These are phyloP conservation scores for Octopus bimaculoides DNA, from an alignment of 1,140 invertebrate species.

Conservation along the genomic window DNA sequence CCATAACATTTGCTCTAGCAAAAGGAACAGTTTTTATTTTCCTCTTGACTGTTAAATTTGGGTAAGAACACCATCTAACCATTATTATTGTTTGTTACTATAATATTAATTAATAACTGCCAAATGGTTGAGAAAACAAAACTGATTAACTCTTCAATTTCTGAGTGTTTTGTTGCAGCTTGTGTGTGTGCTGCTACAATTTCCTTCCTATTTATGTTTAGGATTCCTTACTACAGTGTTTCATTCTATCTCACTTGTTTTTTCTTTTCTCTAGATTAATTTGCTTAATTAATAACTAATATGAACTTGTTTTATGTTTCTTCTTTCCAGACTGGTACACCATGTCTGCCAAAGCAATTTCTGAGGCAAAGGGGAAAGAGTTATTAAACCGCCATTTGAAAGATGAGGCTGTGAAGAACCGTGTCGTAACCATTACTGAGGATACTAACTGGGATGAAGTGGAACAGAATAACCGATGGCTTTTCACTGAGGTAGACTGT, in stretches of 20 bases:
- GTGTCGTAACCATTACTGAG: conserved; percentile 78
- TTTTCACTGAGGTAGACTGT: conserved; percentile 69
- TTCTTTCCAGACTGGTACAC: not conserved
- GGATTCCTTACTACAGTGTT: too few species aligned
- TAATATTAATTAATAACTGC: too few species aligned
- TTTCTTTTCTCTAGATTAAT: not conserved
- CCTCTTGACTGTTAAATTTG: not conserved
- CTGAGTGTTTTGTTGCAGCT: too few species aligned
- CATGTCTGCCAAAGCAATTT: conserved; percentile 98
- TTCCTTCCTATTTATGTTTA: too few species aligned
- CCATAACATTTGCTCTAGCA: not conserved
- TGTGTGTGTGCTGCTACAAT: too few species aligned
- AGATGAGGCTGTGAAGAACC: conserved; percentile 70
- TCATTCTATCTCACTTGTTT: too few species aligned
- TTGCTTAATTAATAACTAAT: not conserved
- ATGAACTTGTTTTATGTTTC: not conserved
- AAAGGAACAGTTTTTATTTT: not conserved
- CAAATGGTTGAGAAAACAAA: too few species aligned
- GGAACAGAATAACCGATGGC: conserved; percentile 79
- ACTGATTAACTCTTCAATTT: too few species aligned
- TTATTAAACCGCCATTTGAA: conserved; percentile 84
- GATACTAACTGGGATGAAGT: conserved; percentile 79
- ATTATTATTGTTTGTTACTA: too few species aligned
- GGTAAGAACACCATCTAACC: too few species aligned
- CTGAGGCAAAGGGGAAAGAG: conserved; percentile 93